A percentile compares a stretch with the other conserved stretches of the same genome.
These are phyloP conservation scores for Hydraecia micacea DNA, from an alignment of 2,888 invertebrate species.

Conservation along the genomic window DNA sequence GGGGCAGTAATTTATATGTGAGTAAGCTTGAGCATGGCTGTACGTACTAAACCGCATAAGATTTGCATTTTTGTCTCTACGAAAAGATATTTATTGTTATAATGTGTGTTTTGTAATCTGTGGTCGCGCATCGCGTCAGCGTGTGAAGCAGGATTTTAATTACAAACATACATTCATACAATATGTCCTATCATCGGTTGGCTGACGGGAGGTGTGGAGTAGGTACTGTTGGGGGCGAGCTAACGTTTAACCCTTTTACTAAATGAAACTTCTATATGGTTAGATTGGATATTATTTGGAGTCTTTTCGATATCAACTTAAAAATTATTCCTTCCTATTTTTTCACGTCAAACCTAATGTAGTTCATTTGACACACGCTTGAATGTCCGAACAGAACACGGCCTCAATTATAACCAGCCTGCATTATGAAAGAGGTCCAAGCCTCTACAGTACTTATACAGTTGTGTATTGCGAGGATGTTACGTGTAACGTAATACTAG, in stretches of 20 bases:
- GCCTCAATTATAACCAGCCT: too few species aligned
- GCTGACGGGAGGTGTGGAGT: conserved; percentile 48
- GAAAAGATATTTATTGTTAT: conserved; percentile 66
- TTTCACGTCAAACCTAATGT: too few species aligned
- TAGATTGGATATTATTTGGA: too few species aligned
- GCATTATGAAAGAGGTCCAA: too few species aligned
- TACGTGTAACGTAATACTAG: conserved; percentile 58
- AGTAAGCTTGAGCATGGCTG: conserved; percentile 71
- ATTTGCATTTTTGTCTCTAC: conserved; percentile 81
- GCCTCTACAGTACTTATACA: conserved; percentile 38
- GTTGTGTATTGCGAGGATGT: conserved; percentile 51
- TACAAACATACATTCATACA: conserved; percentile 3
- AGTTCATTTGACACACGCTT: too few species aligned
- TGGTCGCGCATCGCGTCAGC: conserved; percentile 57
- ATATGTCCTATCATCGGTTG: conserved; percentile 54
- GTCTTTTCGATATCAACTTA: too few species aligned
- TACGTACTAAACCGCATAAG: conserved; percentile 73
- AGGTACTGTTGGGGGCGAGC: too few species aligned
- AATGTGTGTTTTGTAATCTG: conserved; percentile 72
- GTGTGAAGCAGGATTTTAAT: conserved; percentile 71
- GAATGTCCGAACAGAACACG: too few species aligned
- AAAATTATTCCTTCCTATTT: too few species aligned
- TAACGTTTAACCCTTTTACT: too few species aligned
- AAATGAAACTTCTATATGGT: too few species aligned
- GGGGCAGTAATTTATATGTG: conserved; percentile 76